Percentiles rank a stretch among this genome's conserved stretches.
Conservation (phyloP, 1,140 invertebrate species). For the Drosophila teissieri region DNA sequence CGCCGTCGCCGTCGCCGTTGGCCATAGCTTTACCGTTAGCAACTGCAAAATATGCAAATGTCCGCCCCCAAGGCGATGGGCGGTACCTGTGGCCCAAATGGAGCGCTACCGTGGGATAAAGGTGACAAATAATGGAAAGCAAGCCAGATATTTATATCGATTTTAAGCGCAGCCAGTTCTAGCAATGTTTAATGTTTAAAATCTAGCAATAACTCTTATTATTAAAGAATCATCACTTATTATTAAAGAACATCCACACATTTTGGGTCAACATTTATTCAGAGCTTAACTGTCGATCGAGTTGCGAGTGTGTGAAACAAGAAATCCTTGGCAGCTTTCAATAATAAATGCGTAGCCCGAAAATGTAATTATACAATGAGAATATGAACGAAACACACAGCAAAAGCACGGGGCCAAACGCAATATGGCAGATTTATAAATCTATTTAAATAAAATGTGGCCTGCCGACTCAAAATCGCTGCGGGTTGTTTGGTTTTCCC, state of each 20-base stretch:
- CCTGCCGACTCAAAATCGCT: constrained; percentile 9
- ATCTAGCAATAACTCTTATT: too few relatives aligned
- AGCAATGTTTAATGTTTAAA: too few relatives aligned
- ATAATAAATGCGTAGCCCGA: constrained; percentile 42
- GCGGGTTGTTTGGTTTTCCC: constrained; percentile 9
- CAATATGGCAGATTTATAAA: constrained; percentile 56
- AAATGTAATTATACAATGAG: constrained; percentile 40
- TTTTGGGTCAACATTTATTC: neutral
- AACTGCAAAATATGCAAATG: constrained; percentile 62
- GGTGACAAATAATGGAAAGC: constrained; percentile 8
- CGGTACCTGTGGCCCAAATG: neutral
- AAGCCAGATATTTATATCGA: neutral
- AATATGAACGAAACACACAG: neutral
- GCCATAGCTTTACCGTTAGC: constrained; percentile 18
- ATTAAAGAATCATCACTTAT: too few relatives aligned
- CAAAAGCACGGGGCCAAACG: constrained; percentile 21
- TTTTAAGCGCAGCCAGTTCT: neutral
- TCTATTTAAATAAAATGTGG: constrained; percentile 50
- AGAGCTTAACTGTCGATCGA: neutral
- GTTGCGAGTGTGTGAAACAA: too few relatives aligned
- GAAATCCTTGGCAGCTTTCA: constrained; percentile 9
- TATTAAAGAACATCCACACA: too few relatives aligned
- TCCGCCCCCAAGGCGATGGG: neutral
- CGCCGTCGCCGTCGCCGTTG: constrained; percentile 5
- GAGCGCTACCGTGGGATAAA: neutral